phyloP scores from a whole-genome alignment of 2,113 vertebrate species.

The Ailurus styani region DNA sequence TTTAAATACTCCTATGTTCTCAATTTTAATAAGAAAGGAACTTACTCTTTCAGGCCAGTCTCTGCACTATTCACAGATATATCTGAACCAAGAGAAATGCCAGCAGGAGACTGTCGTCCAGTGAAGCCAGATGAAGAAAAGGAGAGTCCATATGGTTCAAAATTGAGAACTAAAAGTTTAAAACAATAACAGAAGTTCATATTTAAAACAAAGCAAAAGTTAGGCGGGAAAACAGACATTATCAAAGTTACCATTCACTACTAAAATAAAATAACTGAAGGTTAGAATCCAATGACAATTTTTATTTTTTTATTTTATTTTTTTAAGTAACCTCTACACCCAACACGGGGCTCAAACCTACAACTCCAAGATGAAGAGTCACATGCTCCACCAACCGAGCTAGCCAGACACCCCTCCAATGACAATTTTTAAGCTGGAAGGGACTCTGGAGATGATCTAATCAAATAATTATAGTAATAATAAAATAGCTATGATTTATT shows the following conservation, averaged over 20 bases:
- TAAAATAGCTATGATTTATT: background rate
- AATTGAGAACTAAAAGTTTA: constrained; percentile 87
- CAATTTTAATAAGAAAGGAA: constrained; percentile 54
- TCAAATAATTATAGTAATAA: background rate
- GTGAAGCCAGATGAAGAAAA: constrained; percentile 87
- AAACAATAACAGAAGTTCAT: constrained; percentile 63
- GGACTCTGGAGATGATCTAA: background rate
- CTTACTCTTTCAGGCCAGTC: constrained; percentile 88
- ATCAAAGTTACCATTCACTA: background rate
- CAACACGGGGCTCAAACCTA: background rate
- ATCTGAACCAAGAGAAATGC: constrained; percentile 91
- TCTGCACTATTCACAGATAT: constrained; percentile 91
- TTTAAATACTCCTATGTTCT: background rate
- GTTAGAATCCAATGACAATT: background rate
- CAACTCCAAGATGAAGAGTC: background rate
- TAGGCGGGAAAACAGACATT: background rate
- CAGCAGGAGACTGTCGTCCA: constrained; percentile 93
- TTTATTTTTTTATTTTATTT: background rate
- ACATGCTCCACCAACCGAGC: background rate
- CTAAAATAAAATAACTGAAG: constrained; percentile 30
- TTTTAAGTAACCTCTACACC: background rate
- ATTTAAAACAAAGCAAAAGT: constrained; percentile 46
- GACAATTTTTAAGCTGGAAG: background rate
- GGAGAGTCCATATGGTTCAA: constrained; percentile 93
- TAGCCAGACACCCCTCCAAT: background rate